phyloP scores from a whole-genome alignment of 2,888 invertebrate species.

The Drosophila emarginata region DNA sequence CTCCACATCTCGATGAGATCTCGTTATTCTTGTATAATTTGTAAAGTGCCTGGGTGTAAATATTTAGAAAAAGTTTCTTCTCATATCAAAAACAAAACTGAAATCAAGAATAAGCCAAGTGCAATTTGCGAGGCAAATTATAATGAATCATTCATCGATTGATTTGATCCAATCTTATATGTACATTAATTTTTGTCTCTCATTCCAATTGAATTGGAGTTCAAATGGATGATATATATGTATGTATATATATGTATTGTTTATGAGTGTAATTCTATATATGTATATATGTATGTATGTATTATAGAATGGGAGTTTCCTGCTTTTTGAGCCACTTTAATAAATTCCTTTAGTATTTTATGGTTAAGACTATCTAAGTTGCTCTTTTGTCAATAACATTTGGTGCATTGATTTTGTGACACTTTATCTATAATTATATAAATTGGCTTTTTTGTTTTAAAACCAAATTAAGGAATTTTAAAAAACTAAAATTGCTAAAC shows the following conservation, averaged over 20 bases:
- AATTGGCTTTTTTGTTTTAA: conserved; percentile 11
- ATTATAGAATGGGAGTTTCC: neutral
- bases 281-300: too few relatives aligned
- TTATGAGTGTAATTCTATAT: neutral
- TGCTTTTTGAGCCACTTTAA: neutral
- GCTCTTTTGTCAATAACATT: conserved; percentile 26
- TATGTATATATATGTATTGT: conserved; percentile 19
- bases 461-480: neutral
- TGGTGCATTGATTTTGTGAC: conserved; percentile 34
- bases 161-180: conserved; percentile 16
- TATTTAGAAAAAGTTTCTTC: conserved; percentile 36
- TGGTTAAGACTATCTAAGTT: conserved; percentile 27
- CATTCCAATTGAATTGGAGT: conserved; percentile 3
- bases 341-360: conserved; percentile 1
- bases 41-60: conserved; percentile 39
- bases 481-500: neutral
- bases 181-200: conserved; percentile 13
- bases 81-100: conserved; percentile 11
- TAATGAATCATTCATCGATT: conserved; percentile 16
- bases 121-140: conserved; percentile 37
- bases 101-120: conserved; percentile 24
- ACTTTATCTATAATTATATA: conserved; percentile 16
- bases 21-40: conserved; percentile 1
- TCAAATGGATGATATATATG: neutral
- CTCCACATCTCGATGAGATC: neutral